phyloP scores from a whole-genome alignment of 2,797 vertebrate genomes.

The Mallotus villosus region DNA sequence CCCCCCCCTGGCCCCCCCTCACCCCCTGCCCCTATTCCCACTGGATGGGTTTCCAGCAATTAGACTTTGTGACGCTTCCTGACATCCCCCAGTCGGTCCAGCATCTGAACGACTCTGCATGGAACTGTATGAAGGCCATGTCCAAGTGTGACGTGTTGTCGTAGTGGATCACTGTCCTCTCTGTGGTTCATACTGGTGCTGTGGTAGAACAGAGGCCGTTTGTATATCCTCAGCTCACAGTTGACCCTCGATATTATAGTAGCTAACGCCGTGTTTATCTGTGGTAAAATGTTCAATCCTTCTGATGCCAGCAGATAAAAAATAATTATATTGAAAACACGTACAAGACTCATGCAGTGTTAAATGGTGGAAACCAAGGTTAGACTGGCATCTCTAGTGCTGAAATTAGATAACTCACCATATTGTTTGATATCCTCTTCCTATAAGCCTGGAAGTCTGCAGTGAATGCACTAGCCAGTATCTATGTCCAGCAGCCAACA shows the following conservation, averaged over 20 bases:
- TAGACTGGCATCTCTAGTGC: constrained; percentile 1
- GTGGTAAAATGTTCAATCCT: constrained; percentile 29
- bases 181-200: constrained; percentile 46
- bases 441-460: neutral
- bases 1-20: no score
- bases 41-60: constrained; percentile 69
- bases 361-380: no score
- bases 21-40: constrained; percentile 67
- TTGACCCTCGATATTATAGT: constrained; percentile 39
- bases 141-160: constrained; percentile 52
- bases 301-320: neutral
- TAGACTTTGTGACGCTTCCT: constrained; percentile 64
- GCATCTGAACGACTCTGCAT: neutral
- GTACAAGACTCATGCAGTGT: no score
- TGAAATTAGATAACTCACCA: neutral
- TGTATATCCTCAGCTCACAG: constrained; percentile 65
- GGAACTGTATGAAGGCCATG: constrained; percentile 12
- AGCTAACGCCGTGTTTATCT: constrained; percentile 51
- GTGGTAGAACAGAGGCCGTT: constrained; percentile 51
- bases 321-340: no score
- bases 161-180: constrained; percentile 43
- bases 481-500: neutral
- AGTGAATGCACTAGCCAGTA: neutral
- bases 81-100: constrained; percentile 17
- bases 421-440: neutral